Conservation (phyloP, 2,113 vertebrate genomes). For the Lamprotornis superbus region DNA sequence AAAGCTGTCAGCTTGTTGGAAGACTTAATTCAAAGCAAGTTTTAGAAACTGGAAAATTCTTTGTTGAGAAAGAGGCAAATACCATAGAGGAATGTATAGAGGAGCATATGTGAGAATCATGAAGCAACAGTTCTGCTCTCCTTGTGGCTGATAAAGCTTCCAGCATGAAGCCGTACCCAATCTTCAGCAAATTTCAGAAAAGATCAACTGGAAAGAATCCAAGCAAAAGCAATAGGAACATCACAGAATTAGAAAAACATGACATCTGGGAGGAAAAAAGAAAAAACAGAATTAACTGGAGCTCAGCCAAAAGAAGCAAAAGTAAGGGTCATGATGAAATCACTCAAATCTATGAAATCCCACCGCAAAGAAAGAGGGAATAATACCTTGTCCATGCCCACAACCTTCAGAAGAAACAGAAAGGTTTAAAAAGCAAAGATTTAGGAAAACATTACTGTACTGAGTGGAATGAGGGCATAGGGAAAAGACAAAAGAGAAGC, state of each 20-base stretch:
- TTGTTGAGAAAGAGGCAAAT: not conserved
- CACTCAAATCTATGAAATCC: not conserved
- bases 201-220: conserved; percentile 28
- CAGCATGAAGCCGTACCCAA: not conserved
- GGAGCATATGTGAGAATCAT: not conserved
- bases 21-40: conserved; percentile 1
- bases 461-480: not conserved
- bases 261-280: conserved; percentile 6
- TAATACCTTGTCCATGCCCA: not conserved
- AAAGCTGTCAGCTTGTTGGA: not conserved
- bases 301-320: not conserved
- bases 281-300: not conserved
- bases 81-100: not conserved
- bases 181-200: conserved; percentile 33
- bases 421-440: not conserved
- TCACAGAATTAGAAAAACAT: conserved; percentile 44
- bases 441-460: not conserved
- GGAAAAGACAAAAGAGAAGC: conserved; percentile 4
- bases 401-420: not conserved
- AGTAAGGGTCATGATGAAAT: not conserved
- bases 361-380: not conserved
- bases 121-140: conserved; percentile 16
- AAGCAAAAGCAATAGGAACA: conserved; percentile 34
- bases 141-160: not conserved
- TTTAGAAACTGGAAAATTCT: not conserved